Evolutionary conservation across 2,797 vertebrate species (phyloP).

Genomic region (Acropternis orthonyx): DNA sequence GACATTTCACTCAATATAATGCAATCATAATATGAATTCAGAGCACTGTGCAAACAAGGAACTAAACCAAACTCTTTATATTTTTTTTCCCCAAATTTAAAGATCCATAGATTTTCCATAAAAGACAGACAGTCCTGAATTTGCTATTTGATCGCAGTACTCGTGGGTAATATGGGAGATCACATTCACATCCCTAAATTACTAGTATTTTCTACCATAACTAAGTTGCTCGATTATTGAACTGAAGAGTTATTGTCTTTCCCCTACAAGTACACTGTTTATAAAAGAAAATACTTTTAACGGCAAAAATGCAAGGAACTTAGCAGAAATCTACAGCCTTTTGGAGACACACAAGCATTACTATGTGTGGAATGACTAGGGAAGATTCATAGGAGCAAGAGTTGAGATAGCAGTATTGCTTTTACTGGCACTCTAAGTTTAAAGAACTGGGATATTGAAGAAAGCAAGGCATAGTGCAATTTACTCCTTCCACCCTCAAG

Average conservation of each 20-base stretch:
- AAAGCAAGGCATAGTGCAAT: not conserved
- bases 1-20: not conserved
- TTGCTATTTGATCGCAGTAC: not conserved
- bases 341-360: not conserved
- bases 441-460: not conserved
- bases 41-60: not conserved
- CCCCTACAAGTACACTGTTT: not conserved
- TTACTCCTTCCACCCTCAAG: not conserved
- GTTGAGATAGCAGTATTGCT: not conserved
- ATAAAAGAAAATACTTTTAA: not conserved
- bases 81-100: not conserved
- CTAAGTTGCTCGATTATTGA: not conserved
- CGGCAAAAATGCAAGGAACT: not conserved
- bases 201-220: not conserved
- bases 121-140: not conserved
- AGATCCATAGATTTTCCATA: not conserved
- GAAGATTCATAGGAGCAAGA: not conserved
- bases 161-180: not conserved
- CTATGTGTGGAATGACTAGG: not conserved
- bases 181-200: not conserved
- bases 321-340: not conserved
- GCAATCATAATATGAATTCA: not conserved
- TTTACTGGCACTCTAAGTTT: not conserved
- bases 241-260: not conserved
- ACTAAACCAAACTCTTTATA: accelerated